phyloP scores from a whole-genome alignment of 2,797 vertebrate genomes.

The Clarias pachynema region DNA sequence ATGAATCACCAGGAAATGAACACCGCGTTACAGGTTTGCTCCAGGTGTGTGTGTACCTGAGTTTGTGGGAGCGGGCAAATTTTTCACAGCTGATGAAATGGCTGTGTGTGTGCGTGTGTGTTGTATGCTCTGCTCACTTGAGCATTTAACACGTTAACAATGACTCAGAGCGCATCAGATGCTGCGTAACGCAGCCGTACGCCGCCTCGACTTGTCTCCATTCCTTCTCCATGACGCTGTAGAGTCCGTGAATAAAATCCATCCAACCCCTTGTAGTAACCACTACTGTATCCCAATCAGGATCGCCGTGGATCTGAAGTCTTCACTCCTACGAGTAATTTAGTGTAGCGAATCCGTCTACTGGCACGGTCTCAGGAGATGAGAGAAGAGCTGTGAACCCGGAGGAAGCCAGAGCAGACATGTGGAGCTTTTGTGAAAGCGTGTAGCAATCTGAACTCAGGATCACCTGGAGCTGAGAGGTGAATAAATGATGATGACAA shows the following conservation, averaged over 20 bases:
- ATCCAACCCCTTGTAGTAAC: neutral
- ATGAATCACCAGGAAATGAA: slow-evolving; percentile 10
- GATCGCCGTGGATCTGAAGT: neutral
- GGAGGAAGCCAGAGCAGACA: neutral
- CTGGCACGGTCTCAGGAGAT: too few relatives aligned
- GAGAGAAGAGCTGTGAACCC: too few relatives aligned
- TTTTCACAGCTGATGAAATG: slow-evolving; percentile 7
- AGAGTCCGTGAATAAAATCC: neutral
- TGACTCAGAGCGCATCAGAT: neutral
- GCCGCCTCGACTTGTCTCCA: neutral
- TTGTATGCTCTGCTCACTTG: too few relatives aligned
- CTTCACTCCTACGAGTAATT: neutral
- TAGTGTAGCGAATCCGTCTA: neutral
- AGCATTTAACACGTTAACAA: neutral
- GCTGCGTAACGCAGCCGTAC: neutral
- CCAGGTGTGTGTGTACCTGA: slow-evolving; percentile 7
- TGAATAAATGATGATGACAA: too few relatives aligned
- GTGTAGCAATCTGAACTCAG: neutral
- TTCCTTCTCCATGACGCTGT: neutral
- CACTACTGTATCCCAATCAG: neutral
- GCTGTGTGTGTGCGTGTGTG: neutral
- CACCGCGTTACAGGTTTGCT: neutral
- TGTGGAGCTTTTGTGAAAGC: neutral
- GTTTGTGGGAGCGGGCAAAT: neutral
- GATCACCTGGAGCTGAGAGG: neutral